A percentile compares a stretch with the other conserved stretches of the same genome.
Evolutionary conservation across 2,113 vertebrate genomes (phyloP).

Genomic region (Phasianus colchicus): DNA sequence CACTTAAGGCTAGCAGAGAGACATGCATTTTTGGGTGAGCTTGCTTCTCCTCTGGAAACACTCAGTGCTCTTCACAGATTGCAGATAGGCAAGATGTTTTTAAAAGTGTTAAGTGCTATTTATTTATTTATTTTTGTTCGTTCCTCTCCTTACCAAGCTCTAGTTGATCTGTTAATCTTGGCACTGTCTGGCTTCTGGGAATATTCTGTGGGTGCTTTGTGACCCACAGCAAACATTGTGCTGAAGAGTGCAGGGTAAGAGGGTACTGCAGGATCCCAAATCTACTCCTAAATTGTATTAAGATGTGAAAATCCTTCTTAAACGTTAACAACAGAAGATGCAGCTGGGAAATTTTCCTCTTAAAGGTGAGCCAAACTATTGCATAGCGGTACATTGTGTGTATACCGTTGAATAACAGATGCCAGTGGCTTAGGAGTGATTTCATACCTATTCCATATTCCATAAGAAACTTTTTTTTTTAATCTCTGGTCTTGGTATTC

Average conservation of each 20-base stretch:
- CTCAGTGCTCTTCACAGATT: rapidly evolving
- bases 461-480: background rate
- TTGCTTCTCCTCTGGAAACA: rapidly evolving
- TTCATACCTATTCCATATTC: rapidly evolving
- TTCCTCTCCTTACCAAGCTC: background rate
- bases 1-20: rapidly evolving
- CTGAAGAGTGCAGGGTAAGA: background rate
- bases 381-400: background rate
- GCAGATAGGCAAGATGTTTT: background rate
- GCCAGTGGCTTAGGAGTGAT: background rate
- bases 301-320: background rate
- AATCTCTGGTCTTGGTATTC: background rate
- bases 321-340: background rate
- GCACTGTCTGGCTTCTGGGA: background rate
- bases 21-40: background rate
- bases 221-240: background rate
- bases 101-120: background rate
- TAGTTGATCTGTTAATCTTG: background rate
- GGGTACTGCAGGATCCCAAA: background rate
- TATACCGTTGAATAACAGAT: rapidly evolving
- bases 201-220: rapidly evolving
- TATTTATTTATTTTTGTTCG: background rate
- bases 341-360: background rate
- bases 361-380: background rate
- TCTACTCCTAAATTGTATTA: rapidly evolving